phyloP scores from a whole-genome alignment of 2,888 invertebrate genomes.

The Xylocampa areola region DNA sequence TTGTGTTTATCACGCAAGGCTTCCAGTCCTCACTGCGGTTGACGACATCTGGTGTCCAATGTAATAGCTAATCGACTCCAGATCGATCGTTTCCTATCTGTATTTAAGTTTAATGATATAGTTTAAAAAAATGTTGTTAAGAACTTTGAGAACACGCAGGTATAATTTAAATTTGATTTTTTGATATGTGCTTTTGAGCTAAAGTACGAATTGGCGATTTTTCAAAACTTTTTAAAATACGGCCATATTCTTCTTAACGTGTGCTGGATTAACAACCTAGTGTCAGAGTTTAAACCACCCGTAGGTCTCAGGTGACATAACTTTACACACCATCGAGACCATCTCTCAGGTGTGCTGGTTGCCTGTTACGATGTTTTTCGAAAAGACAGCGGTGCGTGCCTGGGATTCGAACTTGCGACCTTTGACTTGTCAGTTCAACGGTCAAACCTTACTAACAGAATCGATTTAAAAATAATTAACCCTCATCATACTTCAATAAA shows the following conservation, averaged over 20 bases:
- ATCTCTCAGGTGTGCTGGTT: no score
- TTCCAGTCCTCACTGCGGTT: conserved; percentile 48
- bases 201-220: no score
- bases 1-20: conserved; percentile 45
- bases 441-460: conserved; percentile 1
- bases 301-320: no score
- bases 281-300: no score
- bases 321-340: no score
- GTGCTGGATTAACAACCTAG: no score
- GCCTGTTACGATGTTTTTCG: no score
- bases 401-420: no score
- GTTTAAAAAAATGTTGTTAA: conserved; percentile 3
- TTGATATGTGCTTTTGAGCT: no score
- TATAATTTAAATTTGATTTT: neutral
- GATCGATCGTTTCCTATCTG: conserved; percentile 57
- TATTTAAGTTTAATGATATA: conserved; percentile 31
- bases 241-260: no score
- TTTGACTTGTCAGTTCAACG: neutral
- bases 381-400: no score
- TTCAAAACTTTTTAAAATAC: no score
- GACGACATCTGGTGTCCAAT: conserved; percentile 45
- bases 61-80: conserved; percentile 27
- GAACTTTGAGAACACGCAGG: conserved; percentile 3
- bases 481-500: conserved; percentile 19
- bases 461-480: conserved; percentile 2